Evolutionary conservation across 2,797 vertebrate species (phyloP), one percentile per base, ranked within the genome.

Genomic region (Agapornis canus): DNA sequence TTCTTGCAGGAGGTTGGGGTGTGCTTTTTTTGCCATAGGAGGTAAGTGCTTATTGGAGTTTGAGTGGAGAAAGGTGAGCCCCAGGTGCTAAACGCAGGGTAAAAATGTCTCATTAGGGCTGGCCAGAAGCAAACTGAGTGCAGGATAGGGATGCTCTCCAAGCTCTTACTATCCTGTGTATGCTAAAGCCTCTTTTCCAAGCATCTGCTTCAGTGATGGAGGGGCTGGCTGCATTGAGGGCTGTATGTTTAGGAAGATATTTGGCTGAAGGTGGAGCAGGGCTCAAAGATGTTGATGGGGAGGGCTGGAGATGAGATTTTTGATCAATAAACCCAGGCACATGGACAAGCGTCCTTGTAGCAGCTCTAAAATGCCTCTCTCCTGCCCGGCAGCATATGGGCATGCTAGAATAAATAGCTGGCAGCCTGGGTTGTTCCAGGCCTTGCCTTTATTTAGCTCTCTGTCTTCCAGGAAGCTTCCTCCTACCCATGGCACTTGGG

Each of bases 401-500:
- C 93, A 79, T 14, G 88, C 75, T 94, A 75, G 77, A 93, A 91
- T 93, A 96, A 97, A 94, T 92, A 95, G 76, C 85, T 95, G 87
- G 70, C 94, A 88, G 95, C 32, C 75, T 2, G 35, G 29, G 40
- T 79, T 94, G 86, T 91, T 92, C 87, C 49, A 63, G 89, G 89
- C 79, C 63, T 94, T 92, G 82, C 63, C 93, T 95, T 95, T 95
- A 92, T 96, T 95, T 96, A 94, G 94, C 90, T 94, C 86, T 51
- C 48, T 0, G 9, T 89, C 82, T 97, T 93, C 86, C 86, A 91
- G 92, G 89, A 94, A 92, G 79, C 59, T 95, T 91, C 93, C 42
- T 95, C 79, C 92, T 89, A 72, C 75, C 84, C 68, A 22, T 8
- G 0, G 83, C 0, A 22, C 63, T 78, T 4, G 35, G 66, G 83